Evolutionary conservation across 2,797 vertebrate species (phyloP), one percentile per base, ranked within the genome.

Genomic region (Pseudochaenichthys georgianus): DNA sequence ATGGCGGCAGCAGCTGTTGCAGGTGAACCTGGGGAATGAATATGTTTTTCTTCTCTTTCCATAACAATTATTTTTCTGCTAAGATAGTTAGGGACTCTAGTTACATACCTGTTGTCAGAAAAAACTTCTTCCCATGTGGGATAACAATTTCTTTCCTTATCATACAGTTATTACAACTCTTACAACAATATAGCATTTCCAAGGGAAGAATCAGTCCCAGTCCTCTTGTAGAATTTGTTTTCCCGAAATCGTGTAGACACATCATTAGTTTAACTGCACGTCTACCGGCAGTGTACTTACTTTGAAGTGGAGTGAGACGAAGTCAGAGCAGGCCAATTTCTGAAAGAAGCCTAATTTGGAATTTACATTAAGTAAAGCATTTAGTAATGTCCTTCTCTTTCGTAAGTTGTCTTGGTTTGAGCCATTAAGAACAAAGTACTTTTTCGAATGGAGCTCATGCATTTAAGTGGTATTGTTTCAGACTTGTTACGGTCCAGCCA

Each of bases 1-100:
- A 89, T 92, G 84, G 87, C 89, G 73, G 87, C 89, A 85, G 86
- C 94, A 95, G 91, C 92, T 95, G 94, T 82, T 90, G 80, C 64
- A 85, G 87, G 75, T 89, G 88, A 92, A 90, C 87, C 90, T 84
- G 67, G 89, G 92, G 89, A 89, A 84, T 63, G 72, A 15, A 64
- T 75, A 53, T 64, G 31, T 61, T 69, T 55, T 79, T 60, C 42
- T 19, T 74, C 52, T 43, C 72, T 28, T 17, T 16, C 65, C 72
- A 46, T 31, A 63, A 50, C 42, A 58, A 62, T 75, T 83, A 16
- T 63, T 53, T 66, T 75, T 79, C 43, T 70, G 9, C 65, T 77
- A 23, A 82, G 73, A 77, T 69, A 80, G 64, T 79, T 45, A 47
- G 9, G 54, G 72, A 60, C 55, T 60, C 2, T 73, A 71, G 80